phyloP scores from a whole-genome alignment of 2,888 invertebrate species.

The Argyresthia goedartella region DNA sequence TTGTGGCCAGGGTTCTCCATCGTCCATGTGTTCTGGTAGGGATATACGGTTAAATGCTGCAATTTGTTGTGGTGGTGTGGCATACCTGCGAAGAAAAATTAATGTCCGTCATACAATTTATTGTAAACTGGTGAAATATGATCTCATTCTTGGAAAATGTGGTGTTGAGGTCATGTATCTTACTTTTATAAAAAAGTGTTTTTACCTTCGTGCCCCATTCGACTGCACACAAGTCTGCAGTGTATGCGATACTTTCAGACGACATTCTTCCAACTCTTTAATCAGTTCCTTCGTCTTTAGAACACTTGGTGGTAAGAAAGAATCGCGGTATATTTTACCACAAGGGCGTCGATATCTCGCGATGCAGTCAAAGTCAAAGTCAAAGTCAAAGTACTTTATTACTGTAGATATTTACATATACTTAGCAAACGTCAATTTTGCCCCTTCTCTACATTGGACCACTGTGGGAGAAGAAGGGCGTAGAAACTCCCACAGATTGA shows the following conservation, averaged over 20 bases:
- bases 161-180: too few species aligned
- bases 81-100: constrained; percentile 51
- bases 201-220: constrained; percentile 78
- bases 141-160: too few species aligned
- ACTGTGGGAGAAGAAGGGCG: too few species aligned
- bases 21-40: constrained; percentile 74
- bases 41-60: constrained; percentile 88
- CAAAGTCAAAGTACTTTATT: too few species aligned
- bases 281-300: constrained; percentile 77
- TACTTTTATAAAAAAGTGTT: too few species aligned
- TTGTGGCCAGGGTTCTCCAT: constrained; percentile 74
- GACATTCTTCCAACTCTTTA: constrained; percentile 86
- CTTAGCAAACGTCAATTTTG: too few species aligned
- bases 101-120: too few species aligned
- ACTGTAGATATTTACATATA: too few species aligned
- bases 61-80: constrained; percentile 91
- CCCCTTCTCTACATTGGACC: too few species aligned
- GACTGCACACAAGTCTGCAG: constrained; percentile 89
- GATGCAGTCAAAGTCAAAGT: too few species aligned
- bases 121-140: too few species aligned
- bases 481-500: too few species aligned
- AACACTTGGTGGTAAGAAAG: constrained; percentile 75
- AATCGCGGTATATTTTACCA: constrained; percentile 72
- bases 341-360: constrained; percentile 75
- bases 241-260: constrained; percentile 86